Base-by-base conservation (phyloP, 2,888 invertebrate genomes). In the Incurvaria masculella region DNA sequence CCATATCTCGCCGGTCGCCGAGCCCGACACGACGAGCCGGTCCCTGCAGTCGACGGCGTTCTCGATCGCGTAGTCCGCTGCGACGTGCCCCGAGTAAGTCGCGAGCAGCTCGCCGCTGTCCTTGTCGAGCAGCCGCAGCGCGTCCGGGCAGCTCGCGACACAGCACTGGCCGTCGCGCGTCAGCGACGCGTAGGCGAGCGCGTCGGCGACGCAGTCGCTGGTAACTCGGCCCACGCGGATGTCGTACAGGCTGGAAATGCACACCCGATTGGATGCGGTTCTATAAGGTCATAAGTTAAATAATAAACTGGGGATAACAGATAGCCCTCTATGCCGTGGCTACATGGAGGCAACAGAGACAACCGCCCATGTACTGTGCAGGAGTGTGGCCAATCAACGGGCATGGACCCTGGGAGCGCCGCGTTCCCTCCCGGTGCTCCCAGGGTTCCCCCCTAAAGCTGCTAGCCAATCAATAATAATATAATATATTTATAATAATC, bases 131-230 rank as follows among this genome's bases (percentile, higher is more conserved):
- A 99, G 78, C 60, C 90, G 85, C 1, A 98, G 76, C 1, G 84
- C 88, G 66, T 97, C 94, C 5, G 91, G 84, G 56, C 94, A 91
- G 56, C 94, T 91, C 1, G 87, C 82, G 17, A 99, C 76, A 51
- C 92, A 80, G 63, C 98, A 98, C 61, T 97, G 97, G 1, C 91
- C 92, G 67, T 99, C 99, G 56, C 89, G 85, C 0, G 97, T 96
- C 57, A 97, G 84, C 52, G 82, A 86, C 1, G 91, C 88, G 61
- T 86, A 90, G 0, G 94, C 94, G 2, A 97, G 81, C 2, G 96
- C 79, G 84, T 90, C 85, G 54, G 94, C 94, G 45, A 96, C 81
- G 63, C 87, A 91, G 69, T 98, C 97, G 1, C 87, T 82, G 48
- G 83, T 81, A 64, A 97, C 79, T 63, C 88, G 84, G 0, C 96